A percentile compares a stretch with the other conserved stretches of the same genome.
phyloP scores from a whole-genome alignment of 2,888 invertebrate species.

The Corythucha ciliata region DNA sequence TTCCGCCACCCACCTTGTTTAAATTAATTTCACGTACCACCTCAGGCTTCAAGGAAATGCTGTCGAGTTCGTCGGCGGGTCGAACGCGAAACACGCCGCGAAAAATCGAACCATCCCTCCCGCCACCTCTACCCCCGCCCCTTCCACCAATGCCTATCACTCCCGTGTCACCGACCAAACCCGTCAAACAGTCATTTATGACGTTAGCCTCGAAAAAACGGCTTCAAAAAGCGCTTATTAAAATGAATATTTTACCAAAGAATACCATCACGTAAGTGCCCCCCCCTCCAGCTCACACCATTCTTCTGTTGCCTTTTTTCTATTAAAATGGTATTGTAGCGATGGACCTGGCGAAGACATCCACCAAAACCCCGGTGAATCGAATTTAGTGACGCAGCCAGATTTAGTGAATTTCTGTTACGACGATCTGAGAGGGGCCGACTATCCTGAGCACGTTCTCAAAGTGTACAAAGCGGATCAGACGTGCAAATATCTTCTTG shows the following conservation, averaged over 20 bases:
- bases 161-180: constrained; percentile 33
- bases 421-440: constrained; percentile 67
- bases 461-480: constrained; percentile 95
- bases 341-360: constrained; percentile 27
- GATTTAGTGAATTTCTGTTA: constrained; percentile 66
- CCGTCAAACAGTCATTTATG: constrained; percentile 52
- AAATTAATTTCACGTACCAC: constrained; percentile 7
- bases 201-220: constrained; percentile 77
- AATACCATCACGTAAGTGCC: constrained; percentile 33
- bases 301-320: background rate
- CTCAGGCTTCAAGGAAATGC: constrained; percentile 57
- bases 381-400: constrained; percentile 30
- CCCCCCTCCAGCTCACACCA: background rate
- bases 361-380: constrained; percentile 17
- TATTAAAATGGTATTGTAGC: constrained; percentile 9
- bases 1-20: background rate
- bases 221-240: constrained; percentile 74
- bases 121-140: constrained; percentile 35
- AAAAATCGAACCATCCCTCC: constrained; percentile 64
- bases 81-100: constrained; percentile 54
- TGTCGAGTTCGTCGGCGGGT: constrained; percentile 59
- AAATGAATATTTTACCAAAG: constrained; percentile 62
- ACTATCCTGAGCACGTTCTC: constrained; percentile 93
- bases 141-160: constrained; percentile 33
- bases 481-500: constrained; percentile 91